Base-by-base conservation (phyloP, 2,113 vertebrate genomes). In the Meleagris gallopavo region DNA sequence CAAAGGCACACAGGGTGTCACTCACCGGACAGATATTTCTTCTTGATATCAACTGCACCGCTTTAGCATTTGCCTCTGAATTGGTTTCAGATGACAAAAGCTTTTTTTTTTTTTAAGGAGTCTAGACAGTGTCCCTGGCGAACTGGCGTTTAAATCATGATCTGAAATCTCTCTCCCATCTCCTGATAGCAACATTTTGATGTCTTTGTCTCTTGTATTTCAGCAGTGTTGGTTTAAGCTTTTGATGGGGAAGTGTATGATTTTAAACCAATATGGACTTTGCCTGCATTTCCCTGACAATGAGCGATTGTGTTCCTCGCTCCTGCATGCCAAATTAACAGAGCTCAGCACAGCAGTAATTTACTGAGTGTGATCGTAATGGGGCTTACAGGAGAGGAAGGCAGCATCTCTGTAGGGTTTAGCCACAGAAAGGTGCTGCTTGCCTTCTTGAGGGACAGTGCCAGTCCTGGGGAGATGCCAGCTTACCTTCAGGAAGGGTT, bases 81-180 rank as follows among this genome's bases (percentile, higher is more conserved):
- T 86, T 91, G 93, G 88, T 87, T 92, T 92, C 92, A 94, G 91
- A 94, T 86, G 93, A 96, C 88, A 94, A 57, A 90, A 96, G 83
- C 55, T 5, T 67, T 77, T 83, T 52, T 45, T n/a, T 65, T 34
- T 61, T 64, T 80, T 34, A 29, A 83, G 69, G 55, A 90, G 95
- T 95, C 95, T 93, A 95, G 96, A 94, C 90, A 36, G 52, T 61
- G 75, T 96, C 89, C 83, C 55, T 11, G 76, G 96, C 79, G 94
- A 83, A 36, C 62, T n/a, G 75, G 74, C 18, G 3, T 89, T 86
- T 82, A 85, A 83, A 83, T 65, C 38, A 60, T 69, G 25, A 52
- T 86, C 32, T 22, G 79, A 84, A 78, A 40, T 34, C 65, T 76
- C 82, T 77, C 34, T 75, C 38, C 54, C 58, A 3, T 69, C 58